These are phyloP conservation scores for Platycnemis pennipes DNA, from an alignment of 2,888 invertebrate genomes.

Conservation along the genomic window DNA sequence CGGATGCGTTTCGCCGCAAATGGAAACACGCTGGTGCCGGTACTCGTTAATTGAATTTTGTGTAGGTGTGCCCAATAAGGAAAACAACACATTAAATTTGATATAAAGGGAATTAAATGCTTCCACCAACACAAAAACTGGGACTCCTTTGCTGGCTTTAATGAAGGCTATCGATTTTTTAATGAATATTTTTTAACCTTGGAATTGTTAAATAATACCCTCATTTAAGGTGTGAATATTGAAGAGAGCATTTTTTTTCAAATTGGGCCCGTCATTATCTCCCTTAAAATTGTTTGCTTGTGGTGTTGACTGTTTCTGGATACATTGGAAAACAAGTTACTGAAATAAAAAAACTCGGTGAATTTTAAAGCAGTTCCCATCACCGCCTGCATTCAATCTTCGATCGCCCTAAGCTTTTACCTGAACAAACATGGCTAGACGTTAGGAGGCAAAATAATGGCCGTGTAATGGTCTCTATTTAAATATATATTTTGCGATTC, in stretches of 20 bases:
- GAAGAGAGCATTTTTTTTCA: neutral
- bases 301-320: neutral
- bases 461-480: no score
- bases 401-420: no score
- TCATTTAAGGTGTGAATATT: neutral
- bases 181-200: neutral
- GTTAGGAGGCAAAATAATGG: no score
- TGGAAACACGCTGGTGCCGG: conserved; percentile 45
- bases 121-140: neutral
- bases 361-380: neutral
- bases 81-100: conserved; percentile 57
- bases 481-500: no score
- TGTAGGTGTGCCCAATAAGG: conserved; percentile 46
- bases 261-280: neutral
- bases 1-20: conserved; percentile 55
- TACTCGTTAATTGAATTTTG: conserved; percentile 52
- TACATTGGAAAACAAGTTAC: neutral
- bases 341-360: neutral
- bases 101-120: conserved; percentile 36
- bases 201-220: neutral
- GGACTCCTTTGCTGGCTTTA: neutral
- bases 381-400: no score
- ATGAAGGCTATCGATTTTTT: conserved; percentile 9
- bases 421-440: no score
- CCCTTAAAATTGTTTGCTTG: neutral